Evolutionary conservation across 2,113 vertebrate species (phyloP).

Genomic region (Tachycineta bicolor): DNA sequence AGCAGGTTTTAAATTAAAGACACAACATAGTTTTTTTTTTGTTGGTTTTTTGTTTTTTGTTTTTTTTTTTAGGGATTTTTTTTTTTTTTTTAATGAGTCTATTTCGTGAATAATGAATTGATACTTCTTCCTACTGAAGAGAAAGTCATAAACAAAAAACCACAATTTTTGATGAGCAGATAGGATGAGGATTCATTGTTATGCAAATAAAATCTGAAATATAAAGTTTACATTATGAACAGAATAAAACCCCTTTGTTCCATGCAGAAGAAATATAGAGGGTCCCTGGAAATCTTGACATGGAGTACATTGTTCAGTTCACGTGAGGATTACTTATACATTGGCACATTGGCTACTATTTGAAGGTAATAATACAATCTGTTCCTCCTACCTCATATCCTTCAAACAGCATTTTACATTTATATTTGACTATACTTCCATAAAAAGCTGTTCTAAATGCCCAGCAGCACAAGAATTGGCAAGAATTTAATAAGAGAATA

Average conservation of each 20-base stretch:
- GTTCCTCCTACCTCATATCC: neutral
- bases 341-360: neutral
- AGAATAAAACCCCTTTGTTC: slow-evolving; percentile 23
- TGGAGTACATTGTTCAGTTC: neutral
- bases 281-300: neutral
- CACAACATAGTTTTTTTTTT: slow-evolving; percentile 42
- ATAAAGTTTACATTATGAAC: neutral
- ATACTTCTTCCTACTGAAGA: slow-evolving; percentile 46
- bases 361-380: neutral
- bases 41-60: no score
- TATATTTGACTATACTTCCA: neutral
- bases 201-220: slow-evolving; percentile 41
- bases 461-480: neutral
- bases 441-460: neutral
- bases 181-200: neutral
- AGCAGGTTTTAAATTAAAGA: slow-evolving; percentile 81
- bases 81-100: slow-evolving; percentile 15
- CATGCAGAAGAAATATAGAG: neutral
- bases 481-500: neutral
- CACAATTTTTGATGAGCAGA: neutral
- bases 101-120: slow-evolving; percentile 70
- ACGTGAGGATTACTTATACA: neutral
- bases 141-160: slow-evolving; percentile 40
- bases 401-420: neutral
- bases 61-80: no score